Conservation (phyloP, 2,888 invertebrate genomes). For the Minunthozetes semirufus region DNA sequence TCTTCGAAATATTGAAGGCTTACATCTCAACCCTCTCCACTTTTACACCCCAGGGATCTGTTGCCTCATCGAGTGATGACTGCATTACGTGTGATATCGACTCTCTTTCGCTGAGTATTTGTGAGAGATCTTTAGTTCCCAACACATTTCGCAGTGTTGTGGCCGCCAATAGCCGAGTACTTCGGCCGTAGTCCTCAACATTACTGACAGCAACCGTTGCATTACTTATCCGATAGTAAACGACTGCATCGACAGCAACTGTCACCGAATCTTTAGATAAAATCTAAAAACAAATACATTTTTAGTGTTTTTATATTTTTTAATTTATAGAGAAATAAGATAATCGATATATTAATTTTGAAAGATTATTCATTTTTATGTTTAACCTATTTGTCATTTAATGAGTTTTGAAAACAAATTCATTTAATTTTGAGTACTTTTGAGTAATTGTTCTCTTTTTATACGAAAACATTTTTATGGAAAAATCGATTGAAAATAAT, state of each 20-base stretch:
- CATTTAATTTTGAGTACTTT: too few relatives aligned
- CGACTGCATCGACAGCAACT: constrained; percentile 46
- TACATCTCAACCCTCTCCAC: constrained; percentile 97
- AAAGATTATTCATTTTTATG: too few relatives aligned
- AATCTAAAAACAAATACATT: constrained; percentile 38
- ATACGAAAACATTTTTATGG: too few relatives aligned
- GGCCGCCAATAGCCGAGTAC: constrained; percentile 69
- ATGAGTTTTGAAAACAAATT: too few relatives aligned
- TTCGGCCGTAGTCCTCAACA: constrained; percentile 66
- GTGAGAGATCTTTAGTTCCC: constrained; percentile 89
- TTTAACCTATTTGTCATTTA: too few relatives aligned
- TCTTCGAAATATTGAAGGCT: constrained; percentile 50
- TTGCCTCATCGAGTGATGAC: constrained; percentile 75
- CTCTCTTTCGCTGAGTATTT: constrained; percentile 85
- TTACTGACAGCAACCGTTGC: constrained; percentile 95
- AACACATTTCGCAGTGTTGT: constrained; percentile 63
- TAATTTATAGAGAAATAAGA: too few relatives aligned
- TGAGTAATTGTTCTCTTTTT: too few relatives aligned
- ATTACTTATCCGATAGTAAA: constrained; percentile 68
- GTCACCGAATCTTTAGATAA: constrained; percentile 45
- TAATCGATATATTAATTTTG: too few relatives aligned
- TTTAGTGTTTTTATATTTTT: too few relatives aligned
- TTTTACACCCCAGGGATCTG: constrained; percentile 92
- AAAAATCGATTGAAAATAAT: not conserved
- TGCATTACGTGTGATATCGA: constrained; percentile 89